These are phyloP conservation scores for Macrotrachela quadricornifera DNA, from an alignment of 1,140 invertebrate species.

Conservation along the genomic window DNA sequence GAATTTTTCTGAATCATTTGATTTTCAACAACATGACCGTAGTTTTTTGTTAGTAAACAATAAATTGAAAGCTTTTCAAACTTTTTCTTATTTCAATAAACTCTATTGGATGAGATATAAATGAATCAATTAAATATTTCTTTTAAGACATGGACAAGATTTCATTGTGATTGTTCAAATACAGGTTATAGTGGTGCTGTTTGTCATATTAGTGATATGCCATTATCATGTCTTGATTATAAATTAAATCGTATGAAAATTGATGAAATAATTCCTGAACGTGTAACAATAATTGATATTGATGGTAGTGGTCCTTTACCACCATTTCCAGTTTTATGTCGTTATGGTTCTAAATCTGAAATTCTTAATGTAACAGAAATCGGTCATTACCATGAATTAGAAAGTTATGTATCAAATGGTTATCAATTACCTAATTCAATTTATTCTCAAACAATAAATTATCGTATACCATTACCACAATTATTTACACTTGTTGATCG, in stretches of 20 bases:
- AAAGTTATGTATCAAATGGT: slow-evolving; percentile 29
- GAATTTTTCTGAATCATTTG: no score
- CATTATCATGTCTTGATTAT: slow-evolving; percentile 5
- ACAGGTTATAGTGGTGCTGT: slow-evolving; percentile 84
- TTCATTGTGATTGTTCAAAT: slow-evolving; percentile 63
- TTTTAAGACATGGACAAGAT: slow-evolving; percentile 45
- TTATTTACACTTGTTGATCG: slow-evolving; percentile 70
- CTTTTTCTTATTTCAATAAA: no score
- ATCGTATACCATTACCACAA: slow-evolving; percentile 56
- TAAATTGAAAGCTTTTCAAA: no score
- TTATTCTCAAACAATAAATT: slow-evolving; percentile 63
- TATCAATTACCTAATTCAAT: slow-evolving; percentile 60
- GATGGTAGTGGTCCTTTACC: slow-evolving; percentile 76
- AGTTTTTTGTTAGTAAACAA: no score
- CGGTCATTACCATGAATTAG: slow-evolving; percentile 20
- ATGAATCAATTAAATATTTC: no score
- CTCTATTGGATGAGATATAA: no score
- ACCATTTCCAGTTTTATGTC: slow-evolving; percentile 72
- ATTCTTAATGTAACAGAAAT: slow-evolving; percentile 15
- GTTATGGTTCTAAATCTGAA: slow-evolving; percentile 33
- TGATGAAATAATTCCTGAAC: no score
- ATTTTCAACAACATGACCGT: no score
- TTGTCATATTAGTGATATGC: slow-evolving; percentile 46
- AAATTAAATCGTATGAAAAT: slow-evolving; percentile 3
- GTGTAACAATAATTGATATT: slow-evolving; percentile 40